phyloP scores from a whole-genome alignment of 2,113 vertebrate genomes.

The Passer domesticus region DNA sequence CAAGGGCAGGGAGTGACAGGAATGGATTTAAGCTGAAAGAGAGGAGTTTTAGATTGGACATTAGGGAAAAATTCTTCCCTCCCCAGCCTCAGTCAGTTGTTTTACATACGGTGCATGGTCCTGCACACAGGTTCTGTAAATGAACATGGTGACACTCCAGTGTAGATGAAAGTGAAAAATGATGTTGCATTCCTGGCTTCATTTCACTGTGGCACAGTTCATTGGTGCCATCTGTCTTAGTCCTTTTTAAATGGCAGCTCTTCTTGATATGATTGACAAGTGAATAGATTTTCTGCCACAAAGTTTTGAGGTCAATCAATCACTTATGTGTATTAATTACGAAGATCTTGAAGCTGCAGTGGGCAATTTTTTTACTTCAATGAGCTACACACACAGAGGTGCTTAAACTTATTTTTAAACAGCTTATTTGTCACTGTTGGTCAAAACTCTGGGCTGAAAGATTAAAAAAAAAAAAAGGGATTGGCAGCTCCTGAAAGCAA shows the following conservation, averaged over 20 bases:
- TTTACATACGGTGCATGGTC: neutral
- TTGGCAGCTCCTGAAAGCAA: neutral
- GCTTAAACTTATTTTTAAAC: neutral
- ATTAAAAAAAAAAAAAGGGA: too few species aligned
- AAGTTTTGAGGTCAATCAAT: slow-evolving; percentile 66
- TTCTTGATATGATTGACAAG: slow-evolving; percentile 53
- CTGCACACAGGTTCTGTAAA: neutral
- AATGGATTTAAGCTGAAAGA: neutral
- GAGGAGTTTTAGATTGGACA: neutral
- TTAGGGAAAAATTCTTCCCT: neutral
- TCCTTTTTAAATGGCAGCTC: slow-evolving; percentile 49
- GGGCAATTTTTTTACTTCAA: neutral
- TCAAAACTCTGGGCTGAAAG: neutral
- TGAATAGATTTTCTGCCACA: slow-evolving; percentile 63
- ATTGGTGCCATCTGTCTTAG: slow-evolving; percentile 52
- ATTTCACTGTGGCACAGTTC: neutral
- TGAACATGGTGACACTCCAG: neutral
- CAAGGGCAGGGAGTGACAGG: neutral
- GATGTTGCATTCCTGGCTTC: neutral
- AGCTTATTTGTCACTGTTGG: neutral
- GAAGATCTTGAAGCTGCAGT: neutral
- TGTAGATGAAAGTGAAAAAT: slow-evolving; percentile 30
- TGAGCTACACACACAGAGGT: neutral
- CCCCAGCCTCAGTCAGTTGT: neutral
- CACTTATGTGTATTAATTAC: slow-evolving; percentile 48